phyloP scores from a whole-genome alignment of 1,140 invertebrate species.

The Drosophila pectinifera region DNA sequence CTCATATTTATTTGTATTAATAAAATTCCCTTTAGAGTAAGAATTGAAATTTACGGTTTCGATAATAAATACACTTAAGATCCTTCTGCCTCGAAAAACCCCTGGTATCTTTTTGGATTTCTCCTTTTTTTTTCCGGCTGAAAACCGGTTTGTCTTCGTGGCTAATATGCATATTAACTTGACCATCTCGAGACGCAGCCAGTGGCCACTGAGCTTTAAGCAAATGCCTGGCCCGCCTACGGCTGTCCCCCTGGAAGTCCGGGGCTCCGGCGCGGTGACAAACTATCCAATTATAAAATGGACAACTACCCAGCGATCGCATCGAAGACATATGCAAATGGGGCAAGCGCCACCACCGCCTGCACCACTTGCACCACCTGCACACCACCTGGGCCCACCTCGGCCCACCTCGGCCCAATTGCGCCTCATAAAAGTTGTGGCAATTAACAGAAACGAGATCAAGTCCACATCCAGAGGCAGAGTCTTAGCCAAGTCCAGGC shows the following conservation, averaged over 20 bases:
- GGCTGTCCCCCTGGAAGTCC: slow-evolving; percentile 2
- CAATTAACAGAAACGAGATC: slow-evolving; percentile 78
- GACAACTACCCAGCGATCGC: slow-evolving; percentile 50
- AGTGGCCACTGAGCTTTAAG: slow-evolving; percentile 44
- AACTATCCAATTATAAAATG: slow-evolving; percentile 74
- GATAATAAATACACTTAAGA: slow-evolving; percentile 32
- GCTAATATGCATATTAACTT: slow-evolving; percentile 57
- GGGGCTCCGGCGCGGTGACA: slow-evolving; percentile 47
- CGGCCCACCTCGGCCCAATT: slow-evolving; percentile 25
- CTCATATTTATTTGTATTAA: slow-evolving; percentile 7
- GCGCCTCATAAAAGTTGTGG: slow-evolving; percentile 71
- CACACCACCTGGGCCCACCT: neutral
- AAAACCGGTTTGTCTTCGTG: slow-evolving; percentile 22
- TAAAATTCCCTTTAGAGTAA: neutral
- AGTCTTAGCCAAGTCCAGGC: no score
- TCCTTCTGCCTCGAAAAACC: slow-evolving; percentile 4
- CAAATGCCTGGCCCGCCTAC: slow-evolving; percentile 31
- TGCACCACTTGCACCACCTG: slow-evolving; percentile 40
- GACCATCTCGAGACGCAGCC: slow-evolving; percentile 48
- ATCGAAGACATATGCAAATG: slow-evolving; percentile 48
- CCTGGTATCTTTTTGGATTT: neutral
- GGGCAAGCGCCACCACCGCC: slow-evolving; percentile 51
- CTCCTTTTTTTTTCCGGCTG: neutral
- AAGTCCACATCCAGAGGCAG: slow-evolving; percentile 10
- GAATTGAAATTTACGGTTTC: slow-evolving; percentile 12